A percentile compares a stretch with the other conserved stretches of the same genome.
Evolutionary conservation across 2,888 invertebrate genomes (phyloP).

Genomic region (Nephrotoma flavescens): DNA sequence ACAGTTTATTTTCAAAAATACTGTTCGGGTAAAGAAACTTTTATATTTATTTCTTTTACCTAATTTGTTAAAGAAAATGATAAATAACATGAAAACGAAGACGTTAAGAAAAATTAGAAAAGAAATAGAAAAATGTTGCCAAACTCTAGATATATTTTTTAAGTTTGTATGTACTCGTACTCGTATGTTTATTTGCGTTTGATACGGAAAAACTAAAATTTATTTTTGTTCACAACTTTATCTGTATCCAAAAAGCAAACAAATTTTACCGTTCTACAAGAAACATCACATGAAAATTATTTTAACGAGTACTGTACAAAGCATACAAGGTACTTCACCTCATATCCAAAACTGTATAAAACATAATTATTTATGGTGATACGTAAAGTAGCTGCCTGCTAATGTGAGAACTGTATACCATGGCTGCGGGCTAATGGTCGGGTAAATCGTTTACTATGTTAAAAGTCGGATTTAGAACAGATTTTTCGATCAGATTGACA

Average conservation of each 20-base stretch:
- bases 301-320: background rate
- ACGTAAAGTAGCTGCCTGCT: too few species aligned
- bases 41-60: background rate
- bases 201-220: background rate
- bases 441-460: too few species aligned
- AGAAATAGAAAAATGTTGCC: background rate
- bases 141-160: background rate
- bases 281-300: background rate
- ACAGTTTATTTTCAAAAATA: background rate
- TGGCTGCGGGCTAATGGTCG: too few species aligned
- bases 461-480: too few species aligned
- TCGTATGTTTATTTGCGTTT: background rate
- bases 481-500: too few species aligned
- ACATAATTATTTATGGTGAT: background rate
- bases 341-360: background rate
- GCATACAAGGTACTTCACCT: background rate
- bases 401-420: too few species aligned
- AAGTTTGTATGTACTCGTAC: too few species aligned
- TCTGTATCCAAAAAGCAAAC: background rate
- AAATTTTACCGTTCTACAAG: background rate
- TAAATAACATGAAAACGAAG: background rate
- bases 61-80: background rate
- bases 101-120: background rate
- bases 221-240: background rate
- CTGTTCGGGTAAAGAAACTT: background rate